These are phyloP conservation scores for Drosophila lacertosa DNA, from an alignment of 1,140 invertebrate genomes.

Conservation along the genomic window DNA sequence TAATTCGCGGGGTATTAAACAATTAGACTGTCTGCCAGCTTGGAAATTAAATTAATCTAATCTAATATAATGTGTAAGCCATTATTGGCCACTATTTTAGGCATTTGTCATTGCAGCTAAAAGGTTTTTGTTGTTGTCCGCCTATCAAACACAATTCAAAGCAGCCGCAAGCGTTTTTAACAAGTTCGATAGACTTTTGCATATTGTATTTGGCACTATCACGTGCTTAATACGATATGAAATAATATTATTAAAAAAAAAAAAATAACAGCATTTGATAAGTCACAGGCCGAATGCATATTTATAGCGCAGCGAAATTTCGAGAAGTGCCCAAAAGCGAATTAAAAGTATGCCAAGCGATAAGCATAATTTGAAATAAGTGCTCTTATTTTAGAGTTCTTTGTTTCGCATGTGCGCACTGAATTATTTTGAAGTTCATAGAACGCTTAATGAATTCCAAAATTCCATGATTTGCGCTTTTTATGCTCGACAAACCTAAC, in stretches of 20 bases:
- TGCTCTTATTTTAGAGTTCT: conserved; percentile 18
- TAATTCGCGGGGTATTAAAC: conserved; percentile 5
- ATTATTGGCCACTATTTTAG: neutral
- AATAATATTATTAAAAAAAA: conserved; percentile 27
- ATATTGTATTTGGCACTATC: conserved; percentile 10
- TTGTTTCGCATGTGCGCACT: conserved; percentile 13
- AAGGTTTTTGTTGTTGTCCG: conserved; percentile 17
- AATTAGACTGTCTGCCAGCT: neutral
- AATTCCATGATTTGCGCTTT: conserved; percentile 62
- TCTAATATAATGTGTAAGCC: conserved; percentile 1
- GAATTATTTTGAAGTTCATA: conserved; percentile 50
- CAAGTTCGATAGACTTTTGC: conserved; percentile 26
- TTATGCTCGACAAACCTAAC: too few species aligned
- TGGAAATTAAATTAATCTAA: conserved; percentile 38
- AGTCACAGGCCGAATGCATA: neutral
- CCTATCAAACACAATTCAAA: conserved; percentile 70
- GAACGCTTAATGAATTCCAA: conserved; percentile 65
- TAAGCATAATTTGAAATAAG: conserved; percentile 31
- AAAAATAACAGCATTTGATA: conserved; percentile 19
- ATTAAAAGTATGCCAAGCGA: conserved; percentile 32
- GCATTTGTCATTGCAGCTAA: conserved; percentile 25
- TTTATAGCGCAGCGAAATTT: conserved; percentile 21
- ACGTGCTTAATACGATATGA: conserved; percentile 34
- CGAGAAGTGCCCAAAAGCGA: conserved; percentile 24
- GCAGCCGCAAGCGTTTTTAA: conserved; percentile 31